Evolutionary conservation across 1,140 invertebrate species (phyloP).

Genomic region (Drosophila pandora): DNA sequence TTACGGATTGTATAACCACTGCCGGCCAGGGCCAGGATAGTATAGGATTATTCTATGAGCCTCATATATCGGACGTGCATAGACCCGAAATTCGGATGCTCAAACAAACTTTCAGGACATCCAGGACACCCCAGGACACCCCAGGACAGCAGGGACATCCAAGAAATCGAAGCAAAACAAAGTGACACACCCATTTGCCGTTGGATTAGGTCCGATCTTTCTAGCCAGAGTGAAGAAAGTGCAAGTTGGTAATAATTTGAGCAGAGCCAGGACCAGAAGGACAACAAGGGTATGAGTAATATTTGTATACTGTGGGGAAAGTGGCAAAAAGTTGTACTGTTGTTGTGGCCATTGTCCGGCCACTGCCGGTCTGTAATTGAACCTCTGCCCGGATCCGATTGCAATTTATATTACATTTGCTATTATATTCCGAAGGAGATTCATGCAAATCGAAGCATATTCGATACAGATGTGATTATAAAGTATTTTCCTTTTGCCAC

Average conservation of each 20-base stretch:
- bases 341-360: background rate
- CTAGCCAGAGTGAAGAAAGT: slow-evolving; percentile 4
- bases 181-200: background rate
- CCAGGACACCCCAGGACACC: background rate
- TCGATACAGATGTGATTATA: slow-evolving; percentile 6
- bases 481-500: background rate
- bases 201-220: slow-evolving; percentile 5
- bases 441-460: slow-evolving; percentile 8
- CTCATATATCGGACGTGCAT: slow-evolving; percentile 3
- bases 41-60: slow-evolving; percentile 4
- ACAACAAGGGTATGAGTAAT: slow-evolving; percentile 39
- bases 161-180: slow-evolving; percentile 3
- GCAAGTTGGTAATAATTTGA: slow-evolving; percentile 9
- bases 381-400: background rate
- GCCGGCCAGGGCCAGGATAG: background rate
- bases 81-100: background rate
- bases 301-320: slow-evolving; percentile 5
- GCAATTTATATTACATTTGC: slow-evolving; percentile 2
- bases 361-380: slow-evolving; percentile 8
- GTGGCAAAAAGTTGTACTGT: slow-evolving; percentile 2
- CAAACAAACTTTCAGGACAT: background rate
- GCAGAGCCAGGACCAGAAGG: background rate
- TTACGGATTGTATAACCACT: slow-evolving; percentile 17
- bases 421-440: background rate
- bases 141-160: background rate